phyloP scores from a whole-genome alignment of 2,113 vertebrate genomes.

The Melanerpes formicivorus region DNA sequence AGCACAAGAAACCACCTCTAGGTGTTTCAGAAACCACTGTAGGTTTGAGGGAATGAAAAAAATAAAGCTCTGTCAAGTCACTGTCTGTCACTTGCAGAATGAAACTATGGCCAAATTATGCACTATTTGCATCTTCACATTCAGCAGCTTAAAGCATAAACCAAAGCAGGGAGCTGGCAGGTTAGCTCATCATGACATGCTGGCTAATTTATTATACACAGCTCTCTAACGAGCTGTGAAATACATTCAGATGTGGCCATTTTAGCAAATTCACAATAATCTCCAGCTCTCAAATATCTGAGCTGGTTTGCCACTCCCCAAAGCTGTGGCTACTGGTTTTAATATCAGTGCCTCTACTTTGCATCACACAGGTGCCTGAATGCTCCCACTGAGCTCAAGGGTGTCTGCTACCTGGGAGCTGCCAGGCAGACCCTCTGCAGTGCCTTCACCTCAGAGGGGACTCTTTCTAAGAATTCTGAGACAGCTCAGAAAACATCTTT shows the following conservation, averaged over 20 bases:
- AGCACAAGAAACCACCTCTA: neutral
- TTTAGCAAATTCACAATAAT: conserved; percentile 58
- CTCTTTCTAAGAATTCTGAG: neutral
- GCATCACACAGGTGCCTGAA: neutral
- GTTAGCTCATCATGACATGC: conserved; percentile 48
- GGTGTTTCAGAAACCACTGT: neutral
- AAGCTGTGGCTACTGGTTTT: neutral
- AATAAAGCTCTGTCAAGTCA: neutral
- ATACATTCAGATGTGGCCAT: conserved; percentile 64
- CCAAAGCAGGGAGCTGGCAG: conserved; percentile 22
- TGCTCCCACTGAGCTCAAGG: accelerated
- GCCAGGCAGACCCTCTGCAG: neutral
- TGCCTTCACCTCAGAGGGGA: neutral
- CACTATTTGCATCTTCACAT: conserved; percentile 4
- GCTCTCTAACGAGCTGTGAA: conserved; percentile 70
- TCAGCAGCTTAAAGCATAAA: conserved; percentile 36
- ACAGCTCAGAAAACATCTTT: neutral
- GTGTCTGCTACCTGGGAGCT: neutral
- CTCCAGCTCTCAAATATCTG: neutral
- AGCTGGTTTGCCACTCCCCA: conserved; percentile 4
- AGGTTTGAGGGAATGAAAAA: neutral
- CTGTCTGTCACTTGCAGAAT: neutral
- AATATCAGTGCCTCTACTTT: neutral
- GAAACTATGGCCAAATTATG: neutral
- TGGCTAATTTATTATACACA: conserved; percentile 56